Conservation (phyloP, 2,797 vertebrate genomes). For the Triplophysa bombifrons region DNA sequence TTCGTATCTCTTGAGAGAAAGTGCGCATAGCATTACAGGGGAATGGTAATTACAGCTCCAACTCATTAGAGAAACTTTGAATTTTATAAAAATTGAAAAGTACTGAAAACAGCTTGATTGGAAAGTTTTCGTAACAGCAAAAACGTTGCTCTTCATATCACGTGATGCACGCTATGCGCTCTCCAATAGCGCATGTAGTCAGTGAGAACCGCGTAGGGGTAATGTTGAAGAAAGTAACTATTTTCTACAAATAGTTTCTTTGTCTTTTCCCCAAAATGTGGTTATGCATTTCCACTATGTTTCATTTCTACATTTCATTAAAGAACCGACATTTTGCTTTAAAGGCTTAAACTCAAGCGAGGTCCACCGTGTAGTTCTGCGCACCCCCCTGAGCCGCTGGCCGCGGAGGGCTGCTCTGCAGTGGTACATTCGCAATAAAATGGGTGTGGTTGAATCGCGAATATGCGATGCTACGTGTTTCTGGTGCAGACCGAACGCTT, state of each 20-base stretch:
- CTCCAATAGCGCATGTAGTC: neutral
- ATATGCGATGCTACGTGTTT: conserved; percentile 63
- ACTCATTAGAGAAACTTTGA: conserved; percentile 24
- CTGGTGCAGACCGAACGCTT: conserved; percentile 63
- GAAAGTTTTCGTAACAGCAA: neutral
- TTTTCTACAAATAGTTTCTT: neutral
- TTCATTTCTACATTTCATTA: neutral
- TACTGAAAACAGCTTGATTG: neutral
- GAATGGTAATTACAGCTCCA: conserved; percentile 52
- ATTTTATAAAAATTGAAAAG: neutral
- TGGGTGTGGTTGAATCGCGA: conserved; percentile 75
- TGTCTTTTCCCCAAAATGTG: neutral
- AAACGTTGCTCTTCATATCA: neutral
- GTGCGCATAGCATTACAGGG: conserved; percentile 41
- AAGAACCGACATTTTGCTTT: neutral
- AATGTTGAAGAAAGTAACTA: neutral
- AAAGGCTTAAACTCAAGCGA: conserved; percentile 2
- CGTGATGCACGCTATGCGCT: conserved; percentile 3
- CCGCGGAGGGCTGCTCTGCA: conserved; percentile 51
- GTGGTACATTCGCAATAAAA: conserved; percentile 66
- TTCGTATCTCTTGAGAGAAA: conserved; percentile 49
- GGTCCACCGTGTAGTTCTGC: neutral
- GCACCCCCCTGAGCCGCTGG: conserved; percentile 25
- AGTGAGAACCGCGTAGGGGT: conserved; percentile 2
- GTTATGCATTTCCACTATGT: neutral